A percentile compares a stretch with the other conserved stretches of the same genome.
Evolutionary conservation across 1,140 invertebrate species (phyloP).

Genomic region (Parasteatoda tepidariorum): DNA sequence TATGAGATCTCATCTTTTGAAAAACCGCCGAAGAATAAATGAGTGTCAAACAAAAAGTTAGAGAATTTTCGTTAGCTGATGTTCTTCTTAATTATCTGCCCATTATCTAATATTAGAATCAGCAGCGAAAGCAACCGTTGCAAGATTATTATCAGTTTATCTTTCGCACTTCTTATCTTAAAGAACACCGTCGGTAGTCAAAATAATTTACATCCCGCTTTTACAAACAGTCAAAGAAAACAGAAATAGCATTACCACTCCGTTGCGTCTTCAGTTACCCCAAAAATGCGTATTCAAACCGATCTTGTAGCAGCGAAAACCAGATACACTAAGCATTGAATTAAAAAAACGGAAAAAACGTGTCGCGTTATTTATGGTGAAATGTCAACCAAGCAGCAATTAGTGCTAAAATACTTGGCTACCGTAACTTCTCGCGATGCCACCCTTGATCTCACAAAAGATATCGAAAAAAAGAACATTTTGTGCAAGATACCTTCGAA

Average conservation of each 20-base stretch:
- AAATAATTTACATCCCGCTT: not conserved
- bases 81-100: too few species aligned
- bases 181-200: not conserved
- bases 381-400: slow-evolving; percentile 36
- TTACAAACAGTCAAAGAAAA: not conserved
- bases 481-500: not conserved
- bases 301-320: not conserved
- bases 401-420: slow-evolving; percentile 41
- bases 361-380: slow-evolving; percentile 29
- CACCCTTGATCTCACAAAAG: slow-evolving; percentile 24
- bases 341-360: slow-evolving; percentile 6
- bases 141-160: not conserved
- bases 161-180: not conserved
- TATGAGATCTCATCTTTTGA: too few species aligned
- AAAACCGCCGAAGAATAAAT: too few species aligned
- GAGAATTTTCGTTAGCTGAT: too few species aligned
- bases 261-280: not conserved
- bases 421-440: slow-evolving; percentile 29
- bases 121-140: not conserved
- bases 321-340: not conserved
- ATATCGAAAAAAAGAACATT: slow-evolving; percentile 19
- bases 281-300: not conserved
- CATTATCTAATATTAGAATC: not conserved
- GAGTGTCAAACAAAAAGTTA: too few species aligned
- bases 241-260: not conserved